Conservation (phyloP, 2,797 vertebrate species). For the Oceanodroma leucorhoa region DNA sequence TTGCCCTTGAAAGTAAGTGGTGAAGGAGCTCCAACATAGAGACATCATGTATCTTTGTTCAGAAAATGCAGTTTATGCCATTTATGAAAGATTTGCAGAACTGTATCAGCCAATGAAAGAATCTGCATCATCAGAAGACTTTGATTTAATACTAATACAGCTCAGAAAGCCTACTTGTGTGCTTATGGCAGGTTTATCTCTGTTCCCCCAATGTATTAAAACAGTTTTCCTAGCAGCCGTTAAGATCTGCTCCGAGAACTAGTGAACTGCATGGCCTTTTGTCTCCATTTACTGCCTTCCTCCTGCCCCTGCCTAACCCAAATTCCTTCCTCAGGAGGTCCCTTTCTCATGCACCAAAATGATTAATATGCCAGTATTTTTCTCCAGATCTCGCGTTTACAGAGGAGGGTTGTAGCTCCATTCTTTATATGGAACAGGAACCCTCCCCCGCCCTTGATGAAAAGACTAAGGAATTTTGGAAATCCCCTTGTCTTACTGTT, state of each 20-base stretch:
- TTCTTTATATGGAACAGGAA: background rate
- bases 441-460: fast-evolving
- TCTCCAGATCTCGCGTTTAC: background rate
- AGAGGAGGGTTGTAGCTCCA: background rate
- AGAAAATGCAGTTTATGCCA: background rate
- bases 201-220: background rate
- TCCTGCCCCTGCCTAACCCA: background rate
- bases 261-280: background rate
- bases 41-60: background rate
- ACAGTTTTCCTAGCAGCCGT: background rate
- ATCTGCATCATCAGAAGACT: background rate
- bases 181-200: background rate
- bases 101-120: background rate
- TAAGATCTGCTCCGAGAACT: background rate
- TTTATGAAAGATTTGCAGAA: background rate
- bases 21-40: background rate
- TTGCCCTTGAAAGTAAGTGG: background rate
- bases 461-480: constrained; percentile 36
- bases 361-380: constrained; percentile 5
- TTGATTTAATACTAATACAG: background rate
- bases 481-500: background rate
- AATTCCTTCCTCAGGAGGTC: background rate
- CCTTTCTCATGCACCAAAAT: background rate
- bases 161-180: background rate
- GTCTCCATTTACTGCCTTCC: background rate